Percentiles rank a stretch among this genome's conserved stretches.
phyloP scores from a whole-genome alignment of 35 echinoderm and acorn worm species.

The Ophiothrix spiculata region DNA sequence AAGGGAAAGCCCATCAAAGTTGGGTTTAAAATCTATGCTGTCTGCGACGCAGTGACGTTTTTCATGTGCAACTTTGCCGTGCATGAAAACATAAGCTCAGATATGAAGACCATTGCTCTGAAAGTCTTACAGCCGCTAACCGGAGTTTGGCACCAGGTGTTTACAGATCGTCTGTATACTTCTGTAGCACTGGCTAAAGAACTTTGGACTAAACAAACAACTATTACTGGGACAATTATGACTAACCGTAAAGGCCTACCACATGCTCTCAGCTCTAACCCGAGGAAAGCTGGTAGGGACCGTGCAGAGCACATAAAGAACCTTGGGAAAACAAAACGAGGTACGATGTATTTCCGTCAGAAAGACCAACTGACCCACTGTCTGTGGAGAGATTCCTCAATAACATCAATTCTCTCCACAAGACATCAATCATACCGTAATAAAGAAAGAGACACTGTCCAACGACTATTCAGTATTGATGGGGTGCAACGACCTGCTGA shows the following conservation, averaged over 20 bases:
- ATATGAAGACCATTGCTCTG: not conserved
- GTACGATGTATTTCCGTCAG: conserved; percentile 1
- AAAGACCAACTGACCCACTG: not conserved
- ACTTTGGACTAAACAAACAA: not conserved
- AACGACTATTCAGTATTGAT: not conserved
- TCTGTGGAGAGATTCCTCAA: conserved; percentile 20
- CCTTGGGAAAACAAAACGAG: not conserved
- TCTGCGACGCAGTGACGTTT: not conserved
- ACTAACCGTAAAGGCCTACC: not conserved
- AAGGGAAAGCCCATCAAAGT: not conserved
- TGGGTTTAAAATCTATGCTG: conserved; percentile 15
- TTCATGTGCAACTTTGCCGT: not conserved
- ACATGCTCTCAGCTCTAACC: not conserved
- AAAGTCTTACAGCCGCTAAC: not conserved
- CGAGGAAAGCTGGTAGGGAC: too few relatives aligned
- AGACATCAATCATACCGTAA: not conserved
- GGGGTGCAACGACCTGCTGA: not conserved
- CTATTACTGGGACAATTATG: not conserved
- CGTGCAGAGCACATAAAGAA: too few relatives aligned
- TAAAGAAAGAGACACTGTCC: not conserved
- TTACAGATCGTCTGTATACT: conserved; percentile 1
- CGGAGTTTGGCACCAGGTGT: not conserved
- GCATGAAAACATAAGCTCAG: too few relatives aligned
- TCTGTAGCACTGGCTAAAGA: not conserved
- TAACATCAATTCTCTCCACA: conserved; percentile 8